Base-by-base conservation (phyloP, 2,888 invertebrate genomes). In the Drosophila neoperkinsi region DNA sequence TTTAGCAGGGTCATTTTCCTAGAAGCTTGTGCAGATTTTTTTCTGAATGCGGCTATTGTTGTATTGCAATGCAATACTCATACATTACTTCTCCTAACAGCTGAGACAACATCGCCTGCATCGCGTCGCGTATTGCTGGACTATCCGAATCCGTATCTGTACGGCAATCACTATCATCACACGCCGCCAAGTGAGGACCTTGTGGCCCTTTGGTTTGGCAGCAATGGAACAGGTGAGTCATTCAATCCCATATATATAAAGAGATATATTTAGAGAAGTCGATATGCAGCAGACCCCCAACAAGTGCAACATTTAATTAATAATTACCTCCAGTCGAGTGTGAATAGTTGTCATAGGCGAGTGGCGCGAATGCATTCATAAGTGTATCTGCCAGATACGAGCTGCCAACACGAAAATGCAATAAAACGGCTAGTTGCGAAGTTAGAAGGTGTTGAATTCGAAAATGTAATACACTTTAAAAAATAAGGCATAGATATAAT, bases 181-280 rank as follows among this genome's bases (percentile, higher is more conserved):
- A 91, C 93, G 84, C 94, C 95, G 87, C 96, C 95, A 91, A 96
- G 95, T 92, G 96, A 96, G 94, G 96, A 96, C 92, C 94, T 96
- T 91, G 96, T 96, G 92, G 96, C 96, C 82, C 94, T 96, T 83
- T 96, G 96, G 95, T 95, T 96, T 92, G 95, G 96, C 85, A 95
- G 95, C 91, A 94, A 95, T 91, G 95, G 93, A 74, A 92, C 95
- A 93, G 95, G 95, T 95, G 93, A 94, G 94, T n/a, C 36, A 9
- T 38, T 28, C 25, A 51, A 34, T 28, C 7, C 18, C 21, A 11
- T 1, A 28, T 11, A n/a, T 18, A 6, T 33, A 33, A 3, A 10
- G 13, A 9, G 2, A 43, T 43, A 41, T 41, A 13, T 34, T n/a
- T 16, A 62, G 28, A 18, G 50, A 51, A 51, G 50, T 28, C 6